Evolutionary conservation across 2,888 invertebrate genomes (phyloP), one percentile per base, ranked within the genome.

Genomic region (Alitta virens): DNA sequence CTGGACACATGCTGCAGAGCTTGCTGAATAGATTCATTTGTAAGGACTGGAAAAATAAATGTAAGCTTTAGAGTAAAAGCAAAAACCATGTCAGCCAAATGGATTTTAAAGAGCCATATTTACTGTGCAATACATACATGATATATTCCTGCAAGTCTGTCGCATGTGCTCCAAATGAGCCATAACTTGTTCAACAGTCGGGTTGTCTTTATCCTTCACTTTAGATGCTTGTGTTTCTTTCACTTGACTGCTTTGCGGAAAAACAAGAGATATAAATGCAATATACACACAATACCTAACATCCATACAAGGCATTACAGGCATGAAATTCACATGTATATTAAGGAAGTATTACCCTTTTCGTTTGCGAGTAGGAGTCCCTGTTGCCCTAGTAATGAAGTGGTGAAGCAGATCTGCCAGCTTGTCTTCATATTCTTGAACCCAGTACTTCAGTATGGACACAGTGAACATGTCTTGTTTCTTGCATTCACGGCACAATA

Each of bases 361-460:
- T 62, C 94, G 87, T 89, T 94, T 94, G 84, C 93, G 86, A 82
- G 94, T 95, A 77, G 91, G 93, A 7, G 94, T 94, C 68, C 91
- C 91, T 38, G 91, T 91, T 63, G 71, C 62, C 62, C 77, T 77
- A 5, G 75, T 81, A 43, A 85, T 77, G 62, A 84, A 80, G 40
- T 77, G 73, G 62, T 81, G 79, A 38, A 86, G 76, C 21, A 84
- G 72, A 55, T 84, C 84, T 18, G 85, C 85, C 42, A 85, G 87
- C 81, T 91, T 91, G 74, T 94, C 94, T 76, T 95, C 92, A 76
- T 90, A 89, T 75, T 93, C 91, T 75, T 92, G 90, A 82, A 92
- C 94, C 97, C 94, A 98, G 83, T 91, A 92, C 76, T 94, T 91
- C 69, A 98, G 84, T 43, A 93, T 89, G 2, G 96, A 92, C 51